Conservation (phyloP, 2,797 vertebrate genomes). For the Pangasius larnaudii region DNA sequence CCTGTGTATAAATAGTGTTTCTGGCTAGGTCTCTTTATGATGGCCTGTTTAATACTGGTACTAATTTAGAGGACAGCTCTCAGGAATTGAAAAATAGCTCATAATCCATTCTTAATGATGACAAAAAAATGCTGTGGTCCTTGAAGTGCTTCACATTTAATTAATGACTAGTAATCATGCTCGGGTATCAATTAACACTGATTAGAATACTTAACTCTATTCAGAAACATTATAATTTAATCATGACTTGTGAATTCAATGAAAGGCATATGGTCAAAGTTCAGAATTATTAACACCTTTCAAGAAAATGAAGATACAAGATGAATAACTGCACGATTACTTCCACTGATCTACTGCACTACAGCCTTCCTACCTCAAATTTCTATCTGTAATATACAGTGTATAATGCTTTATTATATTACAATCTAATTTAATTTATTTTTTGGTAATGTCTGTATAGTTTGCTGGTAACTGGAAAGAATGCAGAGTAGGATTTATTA, state of each 20-base stretch:
- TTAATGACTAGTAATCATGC: neutral
- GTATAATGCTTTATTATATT: neutral
- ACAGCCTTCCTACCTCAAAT: neutral
- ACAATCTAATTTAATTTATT: neutral
- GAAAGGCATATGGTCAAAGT: neutral
- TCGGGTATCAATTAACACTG: neutral
- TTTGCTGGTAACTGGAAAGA: neutral
- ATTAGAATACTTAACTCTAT: slow-evolving; percentile 1
- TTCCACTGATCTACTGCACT: neutral
- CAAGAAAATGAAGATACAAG: neutral
- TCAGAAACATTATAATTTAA: neutral
- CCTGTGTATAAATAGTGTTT: neutral
- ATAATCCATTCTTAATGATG: neutral
- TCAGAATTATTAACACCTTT: neutral
- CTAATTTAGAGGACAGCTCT: slow-evolving; percentile 1
- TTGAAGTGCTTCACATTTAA: slow-evolving; percentile 3
- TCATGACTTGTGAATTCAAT: neutral
- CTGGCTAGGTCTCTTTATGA: neutral
- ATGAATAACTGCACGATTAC: neutral
- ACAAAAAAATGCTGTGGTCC: neutral
- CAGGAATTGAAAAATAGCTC: neutral
- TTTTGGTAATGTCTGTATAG: neutral
- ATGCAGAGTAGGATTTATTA: neutral
- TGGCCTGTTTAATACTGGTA: neutral
- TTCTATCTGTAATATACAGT: neutral